Conservation (phyloP, 2,888 invertebrate species). For the Gasteruption jaculator region DNA sequence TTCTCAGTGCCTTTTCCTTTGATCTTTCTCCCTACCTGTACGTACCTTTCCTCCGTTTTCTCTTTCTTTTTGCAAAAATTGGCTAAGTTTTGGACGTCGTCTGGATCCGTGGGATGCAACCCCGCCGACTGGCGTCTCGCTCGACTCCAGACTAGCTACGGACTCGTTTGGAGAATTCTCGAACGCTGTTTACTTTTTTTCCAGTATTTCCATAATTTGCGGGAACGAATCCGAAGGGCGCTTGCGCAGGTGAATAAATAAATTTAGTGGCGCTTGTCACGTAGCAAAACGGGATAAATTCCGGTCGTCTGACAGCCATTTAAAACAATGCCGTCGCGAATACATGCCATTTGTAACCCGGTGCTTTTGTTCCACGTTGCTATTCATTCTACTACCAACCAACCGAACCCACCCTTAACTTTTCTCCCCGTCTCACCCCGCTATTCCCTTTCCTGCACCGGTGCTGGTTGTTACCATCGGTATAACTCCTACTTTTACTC, state of each 20-base stretch:
- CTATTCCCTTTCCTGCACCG: constrained; percentile 11
- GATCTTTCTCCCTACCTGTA: background rate
- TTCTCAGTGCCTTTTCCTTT: background rate
- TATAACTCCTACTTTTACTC: constrained; percentile 5
- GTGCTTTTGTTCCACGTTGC: constrained; percentile 48
- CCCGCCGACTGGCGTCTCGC: too few relatives aligned
- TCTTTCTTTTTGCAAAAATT: background rate
- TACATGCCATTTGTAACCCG: constrained; percentile 49
- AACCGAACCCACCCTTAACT: constrained; percentile 16
- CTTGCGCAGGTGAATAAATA: constrained; percentile 43
- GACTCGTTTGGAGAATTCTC: too few relatives aligned
- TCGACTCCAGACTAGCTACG: too few relatives aligned
- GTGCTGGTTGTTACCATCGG: constrained; percentile 7
- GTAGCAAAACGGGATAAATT: constrained; percentile 50
- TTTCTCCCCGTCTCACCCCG: constrained; percentile 17
- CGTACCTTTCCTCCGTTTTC: constrained; percentile 13
- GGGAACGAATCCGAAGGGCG: constrained; percentile 20
- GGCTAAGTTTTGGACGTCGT: background rate
- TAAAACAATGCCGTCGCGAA: constrained; percentile 51
- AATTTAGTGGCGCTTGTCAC: constrained; percentile 49
- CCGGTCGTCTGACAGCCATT: constrained; percentile 49
- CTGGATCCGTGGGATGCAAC: constrained; percentile 19
- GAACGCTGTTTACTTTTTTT: too few relatives aligned
- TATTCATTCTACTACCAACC: constrained; percentile 41
- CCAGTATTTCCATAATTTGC: too few relatives aligned